Evolutionary conservation across 2,113 vertebrate species (phyloP).

Genomic region (Hemiscyllium ocellatum): DNA sequence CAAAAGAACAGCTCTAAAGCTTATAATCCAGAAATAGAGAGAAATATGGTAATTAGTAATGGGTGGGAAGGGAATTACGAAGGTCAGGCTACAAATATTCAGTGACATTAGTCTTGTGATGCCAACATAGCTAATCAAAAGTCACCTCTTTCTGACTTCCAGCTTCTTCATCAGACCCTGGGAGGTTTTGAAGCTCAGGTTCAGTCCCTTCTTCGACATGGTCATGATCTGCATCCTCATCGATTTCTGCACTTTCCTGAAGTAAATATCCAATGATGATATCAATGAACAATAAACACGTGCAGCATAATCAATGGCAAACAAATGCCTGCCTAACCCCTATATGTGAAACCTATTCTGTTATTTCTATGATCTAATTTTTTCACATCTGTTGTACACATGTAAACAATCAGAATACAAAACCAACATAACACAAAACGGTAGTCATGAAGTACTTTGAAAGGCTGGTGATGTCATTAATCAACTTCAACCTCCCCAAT

Average conservation of each 20-base stretch:
- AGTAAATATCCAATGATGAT: neutral
- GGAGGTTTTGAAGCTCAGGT: slow-evolving; percentile 54
- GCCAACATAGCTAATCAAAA: slow-evolving; percentile 33
- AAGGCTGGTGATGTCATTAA: no score
- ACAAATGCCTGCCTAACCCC: neutral
- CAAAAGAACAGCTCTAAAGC: neutral
- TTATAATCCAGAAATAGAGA: neutral
- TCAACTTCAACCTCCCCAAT: no score
- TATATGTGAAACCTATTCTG: neutral
- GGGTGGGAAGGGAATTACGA: slow-evolving; percentile 38
- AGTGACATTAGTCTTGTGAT: neutral
- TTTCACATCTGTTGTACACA: neutral
- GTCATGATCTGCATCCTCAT: slow-evolving; percentile 37
- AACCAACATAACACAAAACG: no score
- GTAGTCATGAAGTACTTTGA: no score
- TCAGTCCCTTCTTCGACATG: slow-evolving; percentile 53
- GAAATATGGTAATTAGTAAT: neutral
- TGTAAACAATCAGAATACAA: neutral
- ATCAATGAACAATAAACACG: neutral
- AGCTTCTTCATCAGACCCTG: slow-evolving; percentile 56
- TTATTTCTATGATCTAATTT: neutral
- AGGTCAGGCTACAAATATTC: neutral
- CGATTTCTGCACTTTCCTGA: slow-evolving; percentile 58
- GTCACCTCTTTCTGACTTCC: slow-evolving; percentile 54
- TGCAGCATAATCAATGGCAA: neutral